Evolutionary conservation across 2,888 invertebrate species (phyloP), one percentile per base, ranked within the genome.

Genomic region (Pseudoips prasinana): DNA sequence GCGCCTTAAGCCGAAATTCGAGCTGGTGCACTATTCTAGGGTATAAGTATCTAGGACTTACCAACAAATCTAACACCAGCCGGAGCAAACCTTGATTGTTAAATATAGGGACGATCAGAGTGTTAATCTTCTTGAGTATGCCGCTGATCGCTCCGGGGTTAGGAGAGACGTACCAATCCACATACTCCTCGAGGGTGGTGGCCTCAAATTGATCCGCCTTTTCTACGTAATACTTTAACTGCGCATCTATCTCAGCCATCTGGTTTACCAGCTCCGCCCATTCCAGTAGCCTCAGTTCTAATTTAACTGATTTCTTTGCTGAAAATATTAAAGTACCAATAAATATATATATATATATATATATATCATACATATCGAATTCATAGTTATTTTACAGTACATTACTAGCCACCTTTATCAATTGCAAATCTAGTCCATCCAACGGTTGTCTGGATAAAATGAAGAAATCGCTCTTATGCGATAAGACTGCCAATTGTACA

Each of bases 111-210:
- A 9, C 11, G 8, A 57, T 26, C 2, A 57, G 25, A 8, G 25
- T 39, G 8, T 24, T 41, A 23, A 56, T 57, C 18, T 39, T 32
- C 7, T 56, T 33, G 24, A 53, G 1, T 2, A 49, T 10, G 2
- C 46, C 46, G 4, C 2, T 20, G 17, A 45, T 22, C n/a, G 54
- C 33, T 0, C 38, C 25, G 1, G 42, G 44, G 35, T 56, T 58
- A 14, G 49, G 36, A 0, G 58, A 57, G 8, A 57, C 33, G 3
- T 40, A 8, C 55, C 58, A 56, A 0, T 29, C n/a, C 0, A 36
- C 39, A 11, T 45, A 56, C 6, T 49, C 31, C 8, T 18, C 8
- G 3, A 57, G 11, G 3, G 28, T 24, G 0, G 31, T 30, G 0
- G 23, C 1, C 7, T 45, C 53, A 1, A 29, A 3, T 2, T 26